These are phyloP conservation scores for Tapera naevia DNA, from an alignment of 2,797 vertebrate species.

Conservation along the genomic window DNA sequence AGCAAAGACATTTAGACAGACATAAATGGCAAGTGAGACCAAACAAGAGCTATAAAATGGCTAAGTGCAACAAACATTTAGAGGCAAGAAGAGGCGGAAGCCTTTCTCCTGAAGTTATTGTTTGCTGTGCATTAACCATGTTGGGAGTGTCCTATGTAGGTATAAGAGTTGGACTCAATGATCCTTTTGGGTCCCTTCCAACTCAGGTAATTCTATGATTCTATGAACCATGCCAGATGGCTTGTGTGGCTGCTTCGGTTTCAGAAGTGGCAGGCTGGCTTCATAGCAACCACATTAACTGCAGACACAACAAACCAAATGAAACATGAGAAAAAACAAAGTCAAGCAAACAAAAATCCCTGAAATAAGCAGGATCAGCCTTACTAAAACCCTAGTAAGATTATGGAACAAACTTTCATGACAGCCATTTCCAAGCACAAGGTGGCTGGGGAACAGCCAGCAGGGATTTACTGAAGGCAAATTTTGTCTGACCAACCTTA, in stretches of 20 bases:
- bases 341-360: background rate
- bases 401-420: background rate
- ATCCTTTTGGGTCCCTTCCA: too few relatives aligned
- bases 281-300: background rate
- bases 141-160: too few relatives aligned
- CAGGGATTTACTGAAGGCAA: background rate
- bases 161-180: too few relatives aligned
- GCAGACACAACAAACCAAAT: background rate
- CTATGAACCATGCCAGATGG: background rate
- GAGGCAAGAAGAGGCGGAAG: background rate
- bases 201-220: too few relatives aligned
- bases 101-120: background rate
- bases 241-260: background rate
- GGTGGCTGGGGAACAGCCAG: background rate
- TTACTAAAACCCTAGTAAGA: background rate
- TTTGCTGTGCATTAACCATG: background rate
- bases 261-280: background rate
- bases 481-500: background rate
- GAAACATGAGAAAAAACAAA: background rate
- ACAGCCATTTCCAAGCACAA: background rate
- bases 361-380: background rate
- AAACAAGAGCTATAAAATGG: background rate
- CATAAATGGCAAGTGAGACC: background rate
- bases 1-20: background rate
- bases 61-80: background rate